Conservation (phyloP, 2,797 vertebrate species). For the Enteromius mattozi region DNA sequence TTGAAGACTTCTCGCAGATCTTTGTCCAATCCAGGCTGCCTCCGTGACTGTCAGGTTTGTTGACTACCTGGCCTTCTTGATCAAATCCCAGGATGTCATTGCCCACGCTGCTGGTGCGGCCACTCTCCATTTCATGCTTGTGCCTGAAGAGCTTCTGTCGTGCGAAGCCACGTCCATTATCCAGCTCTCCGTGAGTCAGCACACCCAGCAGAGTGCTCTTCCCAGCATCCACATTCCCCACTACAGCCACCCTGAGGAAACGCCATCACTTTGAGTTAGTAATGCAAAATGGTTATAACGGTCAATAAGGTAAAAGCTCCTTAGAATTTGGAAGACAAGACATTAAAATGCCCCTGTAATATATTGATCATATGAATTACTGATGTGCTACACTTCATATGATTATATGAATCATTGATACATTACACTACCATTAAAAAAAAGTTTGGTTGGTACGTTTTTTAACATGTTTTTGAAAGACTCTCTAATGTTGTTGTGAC, state of each 20-base stretch:
- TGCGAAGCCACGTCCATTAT: slow-evolving; percentile 96
- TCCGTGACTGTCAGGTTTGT: slow-evolving; percentile 95
- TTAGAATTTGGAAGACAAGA: background rate
- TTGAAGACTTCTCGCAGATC: slow-evolving; percentile 97
- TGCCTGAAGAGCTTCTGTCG: slow-evolving; percentile 98
- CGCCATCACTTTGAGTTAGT: background rate
- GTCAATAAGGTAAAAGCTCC: slow-evolving; percentile 4
- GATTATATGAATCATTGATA: background rate
- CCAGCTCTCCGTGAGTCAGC: slow-evolving; percentile 93
- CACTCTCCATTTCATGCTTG: slow-evolving; percentile 98
- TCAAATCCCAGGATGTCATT: slow-evolving; percentile 98
- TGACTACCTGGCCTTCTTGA: slow-evolving; percentile 93
- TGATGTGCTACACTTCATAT: background rate
- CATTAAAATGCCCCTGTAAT: background rate
- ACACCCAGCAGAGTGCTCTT: slow-evolving; percentile 96
- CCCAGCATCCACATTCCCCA: slow-evolving; percentile 96
- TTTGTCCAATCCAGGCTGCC: slow-evolving; percentile 98
- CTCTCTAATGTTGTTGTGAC: background rate
- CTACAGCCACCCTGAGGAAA: slow-evolving; percentile 89
- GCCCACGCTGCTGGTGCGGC: slow-evolving; percentile 96
- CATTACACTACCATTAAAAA: background rate
- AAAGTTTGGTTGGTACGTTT: background rate
- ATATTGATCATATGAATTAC: background rate
- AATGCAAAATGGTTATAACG: background rate
- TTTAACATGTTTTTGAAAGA: background rate